A percentile compares a stretch with the other conserved stretches of the same genome.
Evolutionary conservation across 2,113 vertebrate species (phyloP).

Genomic region (Burhinus oedicnemus): DNA sequence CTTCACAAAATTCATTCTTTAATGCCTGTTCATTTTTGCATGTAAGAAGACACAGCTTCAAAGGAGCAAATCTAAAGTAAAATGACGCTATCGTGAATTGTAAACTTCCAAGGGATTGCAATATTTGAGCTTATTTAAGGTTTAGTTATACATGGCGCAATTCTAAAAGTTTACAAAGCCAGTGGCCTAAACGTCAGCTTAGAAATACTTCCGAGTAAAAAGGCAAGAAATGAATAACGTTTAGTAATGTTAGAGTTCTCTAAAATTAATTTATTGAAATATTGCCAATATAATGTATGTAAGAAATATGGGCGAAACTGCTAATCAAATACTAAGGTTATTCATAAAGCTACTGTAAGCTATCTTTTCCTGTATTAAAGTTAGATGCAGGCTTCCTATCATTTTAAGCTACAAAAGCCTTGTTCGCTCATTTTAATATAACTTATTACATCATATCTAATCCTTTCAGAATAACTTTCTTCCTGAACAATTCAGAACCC

Average conservation of each 20-base stretch:
- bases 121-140: neutral
- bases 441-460: slow-evolving; percentile 22
- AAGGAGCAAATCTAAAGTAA: neutral
- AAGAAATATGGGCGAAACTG: neutral
- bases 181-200: neutral
- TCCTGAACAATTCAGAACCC: neutral
- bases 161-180: neutral
- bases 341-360: neutral
- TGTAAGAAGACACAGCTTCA: neutral
- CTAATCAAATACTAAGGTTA: neutral
- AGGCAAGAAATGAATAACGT: neutral
- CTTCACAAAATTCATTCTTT: neutral
- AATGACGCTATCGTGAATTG: neutral
- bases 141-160: neutral
- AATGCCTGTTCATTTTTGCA: neutral
- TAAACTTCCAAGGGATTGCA: neutral
- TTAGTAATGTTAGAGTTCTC: neutral
- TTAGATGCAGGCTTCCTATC: neutral
- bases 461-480: slow-evolving; percentile 13
- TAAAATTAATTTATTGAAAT: neutral
- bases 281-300: neutral
- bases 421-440: neutral
- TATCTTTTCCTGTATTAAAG: neutral
- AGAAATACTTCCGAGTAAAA: neutral
- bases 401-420: neutral